Evolutionary conservation across 2,888 invertebrate genomes (phyloP).

Genomic region (Ormyrus labotus): DNA sequence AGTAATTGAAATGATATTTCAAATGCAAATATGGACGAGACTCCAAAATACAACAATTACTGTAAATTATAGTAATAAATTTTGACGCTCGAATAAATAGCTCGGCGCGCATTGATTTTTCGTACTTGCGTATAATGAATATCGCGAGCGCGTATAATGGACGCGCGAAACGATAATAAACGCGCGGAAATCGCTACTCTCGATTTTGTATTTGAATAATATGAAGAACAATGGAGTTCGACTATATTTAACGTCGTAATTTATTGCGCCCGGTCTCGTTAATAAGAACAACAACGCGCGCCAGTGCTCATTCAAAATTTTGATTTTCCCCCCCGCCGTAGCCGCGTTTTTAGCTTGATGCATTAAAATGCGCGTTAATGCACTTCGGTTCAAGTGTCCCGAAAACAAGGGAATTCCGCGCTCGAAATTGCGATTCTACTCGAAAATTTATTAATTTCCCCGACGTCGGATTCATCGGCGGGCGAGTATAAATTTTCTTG

Average conservation of each 20-base stretch:
- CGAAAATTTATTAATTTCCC: no score
- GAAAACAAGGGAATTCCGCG: no score
- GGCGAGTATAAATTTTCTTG: no score
- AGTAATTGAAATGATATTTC: no score
- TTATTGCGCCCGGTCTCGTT: conserved; percentile 24
- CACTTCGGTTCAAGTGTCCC: no score
- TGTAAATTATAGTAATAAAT: conserved; percentile 23
- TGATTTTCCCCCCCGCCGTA: no score
- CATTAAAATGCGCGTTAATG: no score
- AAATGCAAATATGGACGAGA: no score
- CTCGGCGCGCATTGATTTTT: conserved; percentile 26
- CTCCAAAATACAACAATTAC: no score
- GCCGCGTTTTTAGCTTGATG: no score
- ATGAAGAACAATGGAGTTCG: conserved; percentile 25
- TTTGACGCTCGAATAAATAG: conserved; percentile 9
- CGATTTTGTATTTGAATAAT: conserved; percentile 25
- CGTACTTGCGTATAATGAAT: conserved; percentile 21
- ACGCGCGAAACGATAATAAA: conserved; percentile 30
- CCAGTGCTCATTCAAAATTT: background rate
- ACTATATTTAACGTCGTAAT: conserved; percentile 29
- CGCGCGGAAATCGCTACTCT: conserved; percentile 2
- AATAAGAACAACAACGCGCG: conserved; percentile 21
- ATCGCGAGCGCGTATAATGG: conserved; percentile 19
- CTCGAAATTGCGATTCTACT: no score
- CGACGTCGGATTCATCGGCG: no score